Conservation (phyloP, 2,888 invertebrate genomes). For the Frankliniella fusca region DNA sequence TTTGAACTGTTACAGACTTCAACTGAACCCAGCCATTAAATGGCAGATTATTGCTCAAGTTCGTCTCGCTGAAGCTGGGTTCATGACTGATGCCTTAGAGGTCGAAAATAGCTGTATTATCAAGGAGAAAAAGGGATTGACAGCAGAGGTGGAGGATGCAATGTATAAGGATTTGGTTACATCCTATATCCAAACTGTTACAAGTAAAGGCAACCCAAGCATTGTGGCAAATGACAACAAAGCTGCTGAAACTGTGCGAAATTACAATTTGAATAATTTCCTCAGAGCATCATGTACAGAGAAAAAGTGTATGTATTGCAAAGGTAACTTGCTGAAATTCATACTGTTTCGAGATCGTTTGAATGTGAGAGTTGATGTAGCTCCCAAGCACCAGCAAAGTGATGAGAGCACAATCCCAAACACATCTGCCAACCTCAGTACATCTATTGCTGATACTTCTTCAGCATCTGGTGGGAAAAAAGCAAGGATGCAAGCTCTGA, state of each 20-base stretch:
- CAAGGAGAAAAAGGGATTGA: conserved; percentile 38
- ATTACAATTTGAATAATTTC: neutral
- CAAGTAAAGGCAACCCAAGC: neutral
- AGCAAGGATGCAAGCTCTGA: conserved; percentile 47
- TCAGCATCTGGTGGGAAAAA: neutral
- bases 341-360: conserved; percentile 59
- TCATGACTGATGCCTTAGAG: conserved; percentile 67
- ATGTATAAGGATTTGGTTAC: conserved; percentile 44
- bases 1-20: conserved; percentile 63
- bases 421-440: neutral
- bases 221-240: conserved; percentile 33
- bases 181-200: conserved; percentile 40
- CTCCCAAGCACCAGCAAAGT: conserved; percentile 37
- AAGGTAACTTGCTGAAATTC: conserved; percentile 52
- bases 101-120: conserved; percentile 48
- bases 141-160: conserved; percentile 43
- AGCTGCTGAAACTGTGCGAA: conserved; percentile 18
- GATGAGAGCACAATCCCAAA: neutral
- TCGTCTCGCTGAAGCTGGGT: conserved; percentile 67
- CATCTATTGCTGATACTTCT: neutral
- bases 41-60: conserved; percentile 63
- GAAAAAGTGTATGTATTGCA: conserved; percentile 57
- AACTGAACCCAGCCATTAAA: conserved; percentile 59
- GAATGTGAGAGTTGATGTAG: conserved; percentile 49
- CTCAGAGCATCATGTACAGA: neutral